phyloP scores from a whole-genome alignment of 1,140 invertebrate genomes.

The Caenorhabditis brenneri region DNA sequence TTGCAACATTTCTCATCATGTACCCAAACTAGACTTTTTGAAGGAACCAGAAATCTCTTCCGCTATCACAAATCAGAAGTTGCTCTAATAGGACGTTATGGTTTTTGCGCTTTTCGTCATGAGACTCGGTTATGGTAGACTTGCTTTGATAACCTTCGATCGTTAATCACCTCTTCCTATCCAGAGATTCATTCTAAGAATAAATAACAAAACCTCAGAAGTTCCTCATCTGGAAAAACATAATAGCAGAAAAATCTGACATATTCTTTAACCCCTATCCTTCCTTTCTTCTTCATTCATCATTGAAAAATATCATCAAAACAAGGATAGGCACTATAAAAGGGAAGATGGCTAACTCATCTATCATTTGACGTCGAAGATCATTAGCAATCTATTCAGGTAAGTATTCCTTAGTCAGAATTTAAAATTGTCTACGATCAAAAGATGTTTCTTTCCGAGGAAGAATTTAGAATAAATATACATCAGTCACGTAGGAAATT shows the following conservation, averaged over 20 bases:
- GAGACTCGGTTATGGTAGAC: no score
- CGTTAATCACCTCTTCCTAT: no score
- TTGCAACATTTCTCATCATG: not conserved
- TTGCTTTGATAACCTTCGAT: no score
- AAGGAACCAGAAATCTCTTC: not conserved
- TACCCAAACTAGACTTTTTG: not conserved
- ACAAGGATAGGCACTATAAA: not conserved
- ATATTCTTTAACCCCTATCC: no score
- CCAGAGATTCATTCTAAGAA: no score
- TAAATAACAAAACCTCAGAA: no score
- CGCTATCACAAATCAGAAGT: not conserved
- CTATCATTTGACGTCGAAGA: not conserved
- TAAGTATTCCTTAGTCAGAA: not conserved
- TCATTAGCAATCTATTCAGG: not conserved
- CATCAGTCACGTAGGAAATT: no score
- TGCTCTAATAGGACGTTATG: no score
- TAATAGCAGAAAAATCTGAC: no score
- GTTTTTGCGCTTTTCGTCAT: not conserved
- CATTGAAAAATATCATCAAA: not conserved
- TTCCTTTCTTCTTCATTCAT: not conserved
- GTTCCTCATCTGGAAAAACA: no score
- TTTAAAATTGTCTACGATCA: not conserved
- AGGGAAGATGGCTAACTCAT: not conserved
- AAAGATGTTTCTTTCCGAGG: not conserved
- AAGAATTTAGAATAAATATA: no score